Base-by-base conservation (phyloP, 2,113 vertebrate species). In the Channa argus region DNA sequence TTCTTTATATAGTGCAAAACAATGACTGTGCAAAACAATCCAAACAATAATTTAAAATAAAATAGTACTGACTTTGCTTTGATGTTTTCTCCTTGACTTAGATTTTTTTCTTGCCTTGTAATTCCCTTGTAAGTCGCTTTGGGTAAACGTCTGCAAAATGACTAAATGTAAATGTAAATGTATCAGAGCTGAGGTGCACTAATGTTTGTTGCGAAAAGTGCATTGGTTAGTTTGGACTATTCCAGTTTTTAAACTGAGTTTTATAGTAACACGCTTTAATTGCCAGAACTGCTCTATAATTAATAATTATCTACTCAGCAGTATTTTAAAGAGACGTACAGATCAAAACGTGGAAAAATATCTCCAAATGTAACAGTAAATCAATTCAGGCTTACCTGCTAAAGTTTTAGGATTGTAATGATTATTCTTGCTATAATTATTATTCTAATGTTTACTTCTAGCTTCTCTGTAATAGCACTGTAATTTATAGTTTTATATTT, bases 311-410 rank as follows among this genome's bases (percentile, higher is more conserved):
- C 51, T 51, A 33, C 39, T 11, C 13, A 33, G 46, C 33, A 45
- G 0, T 46, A 33, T 39, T 11, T 38, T 5, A 33, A 33, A 54
- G 7, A 50, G 36, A 49, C n/a, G 6, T 38, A 45, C 2, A 74
- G 7, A 56, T 38, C 37, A 64, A 46, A 64, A 54, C 2, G 2
- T 4, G 3, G 3, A 49, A 33, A 24, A 56, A 11, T 41, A 8
- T 14, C 3, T 1, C 56, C 62, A 0, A 24, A 12, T 13, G 39
- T 49, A 66, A 71, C 64, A 62, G 43, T 55, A 61, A 59, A 56
- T 4, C 39, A 41, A 5, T 7, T 5, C 5, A 13, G 8, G 56
- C 60, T 59, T 52, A 85, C 70, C 83, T 79, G 79, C 79, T 62
- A 61, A 70, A 41, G 4, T 41, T 41, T 41, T 41, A 41, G 24